These are phyloP conservation scores for Elachura formosa DNA, from an alignment of 2,113 vertebrate genomes.

Conservation along the genomic window DNA sequence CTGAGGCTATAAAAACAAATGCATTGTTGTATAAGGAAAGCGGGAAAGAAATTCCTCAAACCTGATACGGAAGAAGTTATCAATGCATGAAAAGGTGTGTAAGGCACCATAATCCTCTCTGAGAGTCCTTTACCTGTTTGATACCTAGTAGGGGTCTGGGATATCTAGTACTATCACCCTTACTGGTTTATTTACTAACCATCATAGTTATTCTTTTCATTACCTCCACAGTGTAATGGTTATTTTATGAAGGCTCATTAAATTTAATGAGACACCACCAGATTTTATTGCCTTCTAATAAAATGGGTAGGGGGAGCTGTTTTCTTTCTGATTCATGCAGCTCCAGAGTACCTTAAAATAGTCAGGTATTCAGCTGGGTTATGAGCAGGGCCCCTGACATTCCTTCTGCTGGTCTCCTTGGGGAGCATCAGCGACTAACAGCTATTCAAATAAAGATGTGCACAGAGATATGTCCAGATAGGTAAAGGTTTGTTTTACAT, in stretches of 20 bases:
- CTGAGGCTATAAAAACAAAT: neutral
- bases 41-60: neutral
- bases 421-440: neutral
- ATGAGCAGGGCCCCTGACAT: neutral
- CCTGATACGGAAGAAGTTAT: neutral
- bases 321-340: conserved; percentile 68
- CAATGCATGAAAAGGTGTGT: neutral
- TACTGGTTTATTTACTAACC: conserved; percentile 75
- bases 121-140: neutral
- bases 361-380: conserved; percentile 18
- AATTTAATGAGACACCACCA: conserved; percentile 76
- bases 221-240: conserved; percentile 70
- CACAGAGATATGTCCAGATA: neutral
- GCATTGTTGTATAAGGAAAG: neutral
- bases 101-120: neutral
- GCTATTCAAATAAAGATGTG: conserved; percentile 3
- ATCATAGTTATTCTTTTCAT: conserved; percentile 72
- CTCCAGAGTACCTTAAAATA: conserved; percentile 62
- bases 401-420: neutral
- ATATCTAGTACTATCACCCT: neutral
- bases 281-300: conserved; percentile 71
- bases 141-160: neutral
- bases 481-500: neutral
- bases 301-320: conserved; percentile 56
- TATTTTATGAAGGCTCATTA: conserved; percentile 78